Percentiles rank a stretch among this genome's conserved stretches.
Conservation (phyloP, 2,113 vertebrate genomes). For the Cisticola juncidis region DNA sequence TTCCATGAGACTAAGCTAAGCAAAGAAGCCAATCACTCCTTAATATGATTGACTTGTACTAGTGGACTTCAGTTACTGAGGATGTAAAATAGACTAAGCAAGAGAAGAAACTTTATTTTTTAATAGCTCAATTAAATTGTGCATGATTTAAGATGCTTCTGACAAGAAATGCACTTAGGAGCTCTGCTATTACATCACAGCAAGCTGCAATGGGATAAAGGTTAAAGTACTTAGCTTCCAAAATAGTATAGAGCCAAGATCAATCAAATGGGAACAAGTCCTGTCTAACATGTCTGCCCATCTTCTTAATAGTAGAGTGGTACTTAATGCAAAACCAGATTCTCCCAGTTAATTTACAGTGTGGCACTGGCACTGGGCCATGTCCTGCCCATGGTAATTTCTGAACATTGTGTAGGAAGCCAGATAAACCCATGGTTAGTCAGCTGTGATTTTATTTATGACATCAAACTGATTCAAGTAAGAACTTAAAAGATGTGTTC, state of each 20-base stretch:
- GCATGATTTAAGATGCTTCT: slow-evolving; percentile 28
- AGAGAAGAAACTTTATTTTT: slow-evolving; percentile 49
- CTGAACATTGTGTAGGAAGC: neutral
- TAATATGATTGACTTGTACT: neutral
- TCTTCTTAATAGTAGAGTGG: neutral
- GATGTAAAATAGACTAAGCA: neutral
- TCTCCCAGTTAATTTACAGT: neutral
- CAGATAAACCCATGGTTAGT: neutral
- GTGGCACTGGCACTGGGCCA: neutral
- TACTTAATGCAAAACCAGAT: neutral
- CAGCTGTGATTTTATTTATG: neutral
- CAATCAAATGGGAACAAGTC: slow-evolving; percentile 14
- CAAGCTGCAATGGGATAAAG: slow-evolving; percentile 28
- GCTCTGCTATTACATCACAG: slow-evolving; percentile 10
- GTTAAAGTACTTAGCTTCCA: slow-evolving; percentile 39
- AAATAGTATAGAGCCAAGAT: slow-evolving; percentile 32
- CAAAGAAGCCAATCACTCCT: neutral
- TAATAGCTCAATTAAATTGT: slow-evolving; percentile 3
- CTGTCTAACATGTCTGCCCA: neutral
- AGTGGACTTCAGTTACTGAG: neutral
- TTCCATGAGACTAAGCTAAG: neutral
- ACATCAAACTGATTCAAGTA: neutral
- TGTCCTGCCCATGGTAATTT: neutral
- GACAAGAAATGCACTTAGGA: slow-evolving; percentile 55
- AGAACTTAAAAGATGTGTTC: neutral